Evolutionary conservation across 2,113 vertebrate genomes (phyloP), one percentile per base, ranked within the genome.

Genomic region (Hippoglossus stenolepis): DNA sequence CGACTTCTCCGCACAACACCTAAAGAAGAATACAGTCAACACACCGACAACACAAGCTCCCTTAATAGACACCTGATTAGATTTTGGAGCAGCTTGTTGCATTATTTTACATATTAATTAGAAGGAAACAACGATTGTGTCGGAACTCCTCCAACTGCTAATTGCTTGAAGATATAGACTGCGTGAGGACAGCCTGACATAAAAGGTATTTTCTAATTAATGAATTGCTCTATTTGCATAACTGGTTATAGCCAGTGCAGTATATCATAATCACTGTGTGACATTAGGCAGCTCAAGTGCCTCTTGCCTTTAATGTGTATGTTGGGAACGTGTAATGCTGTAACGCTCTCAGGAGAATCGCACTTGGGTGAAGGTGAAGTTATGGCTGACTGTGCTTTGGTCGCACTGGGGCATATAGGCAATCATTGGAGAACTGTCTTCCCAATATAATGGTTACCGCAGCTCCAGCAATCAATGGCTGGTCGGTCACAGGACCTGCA

Each of bases 51-150:
- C 20, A n/a, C 20, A 8, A 10, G 6, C 7, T 54, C 20, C 20
- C 20, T 21, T 10, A 70, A 59, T 40, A 49, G 40, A 79, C 65
- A 73, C 72, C 79, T 80, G 66, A 79, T 82, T 75, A 64, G n/a
- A 68, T 64, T 72, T 35, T 38, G 7, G 26, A 64, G 43, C 57
- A 49, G 65, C 15, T 66, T 67, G n/a, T 56, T 70, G 65, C 43
- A 79, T 57, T 65, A 67, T 26, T 68, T 64, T 40, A 65, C 65
- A 82, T 77, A 45, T 80, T 69, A 80, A 75, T 69, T 64, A 80
- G 17, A 68, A 28, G 53, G 15, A 51, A 51, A 51, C 47, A 51
- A 51, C 4, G 47, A 51, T 51, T 51, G 15, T 51, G 47, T 51
- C 18, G 47, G 47, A 51, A 18, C 47, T 51, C 47, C 47, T 51